phyloP scores from a whole-genome alignment of 2,888 invertebrate genomes.

The Tromatobia lineatoria region DNA sequence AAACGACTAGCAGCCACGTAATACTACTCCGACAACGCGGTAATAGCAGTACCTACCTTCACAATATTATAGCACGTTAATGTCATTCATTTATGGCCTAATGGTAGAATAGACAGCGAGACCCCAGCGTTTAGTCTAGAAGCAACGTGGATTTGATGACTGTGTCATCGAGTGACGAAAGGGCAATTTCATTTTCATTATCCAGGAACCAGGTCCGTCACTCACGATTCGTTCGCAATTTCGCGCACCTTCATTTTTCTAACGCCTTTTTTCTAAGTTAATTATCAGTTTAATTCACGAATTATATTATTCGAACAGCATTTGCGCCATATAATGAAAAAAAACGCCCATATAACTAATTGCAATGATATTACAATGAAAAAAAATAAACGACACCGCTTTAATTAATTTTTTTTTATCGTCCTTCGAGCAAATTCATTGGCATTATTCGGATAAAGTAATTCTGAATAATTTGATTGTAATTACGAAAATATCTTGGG shows the following conservation, averaged over 20 bases:
- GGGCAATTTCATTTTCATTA: conserved; percentile 54
- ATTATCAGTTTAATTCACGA: background rate
- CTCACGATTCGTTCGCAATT: conserved; percentile 1
- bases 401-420: background rate
- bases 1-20: conserved; percentile 82
- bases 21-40: conserved; percentile 81
- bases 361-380: background rate
- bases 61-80: conserved; percentile 85
- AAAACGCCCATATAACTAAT: background rate
- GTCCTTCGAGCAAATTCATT: background rate
- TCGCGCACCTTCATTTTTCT: background rate
- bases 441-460: too few species aligned
- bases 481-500: too few species aligned
- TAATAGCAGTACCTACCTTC: conserved; percentile 80
- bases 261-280: background rate
- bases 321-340: background rate
- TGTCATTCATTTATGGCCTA: conserved; percentile 85
- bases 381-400: background rate
- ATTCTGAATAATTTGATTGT: too few species aligned
- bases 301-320: background rate
- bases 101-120: conserved; percentile 77
- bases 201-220: background rate
- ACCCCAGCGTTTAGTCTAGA: conserved; percentile 72
- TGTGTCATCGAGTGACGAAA: conserved; percentile 66
- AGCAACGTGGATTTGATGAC: conserved; percentile 52